Conservation (phyloP, 2,797 vertebrate genomes). For the Pseudomugil tenellus region DNA sequence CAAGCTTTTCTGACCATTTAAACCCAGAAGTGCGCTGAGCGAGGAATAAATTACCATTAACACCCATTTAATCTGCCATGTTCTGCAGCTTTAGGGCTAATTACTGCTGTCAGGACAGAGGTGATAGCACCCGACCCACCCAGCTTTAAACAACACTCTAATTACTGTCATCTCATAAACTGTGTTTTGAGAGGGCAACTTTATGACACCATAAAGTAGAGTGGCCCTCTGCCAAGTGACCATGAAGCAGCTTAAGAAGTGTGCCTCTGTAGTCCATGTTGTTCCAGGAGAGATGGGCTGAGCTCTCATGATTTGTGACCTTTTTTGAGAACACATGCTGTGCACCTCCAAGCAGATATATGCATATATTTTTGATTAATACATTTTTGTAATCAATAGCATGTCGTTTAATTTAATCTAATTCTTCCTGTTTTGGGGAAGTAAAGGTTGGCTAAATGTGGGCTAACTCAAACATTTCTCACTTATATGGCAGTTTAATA, state of each 20-base stretch:
- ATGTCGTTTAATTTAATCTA: not conserved
- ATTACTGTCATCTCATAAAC: constrained; percentile 80
- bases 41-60: constrained; percentile 49
- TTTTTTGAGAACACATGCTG: constrained; percentile 19
- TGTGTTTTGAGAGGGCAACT: constrained; percentile 80
- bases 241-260: constrained; percentile 49
- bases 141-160: constrained; percentile 78
- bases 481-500: too few species aligned
- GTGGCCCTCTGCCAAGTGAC: constrained; percentile 64
- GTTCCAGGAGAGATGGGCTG: constrained; percentile 27
- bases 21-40: constrained; percentile 26
- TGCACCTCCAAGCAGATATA: not conserved
- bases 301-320: constrained; percentile 41
- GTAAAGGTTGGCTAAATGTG: too few species aligned
- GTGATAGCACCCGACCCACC: constrained; percentile 75
- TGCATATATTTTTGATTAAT: not conserved
- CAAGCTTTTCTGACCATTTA: constrained; percentile 30
- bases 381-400: not conserved
- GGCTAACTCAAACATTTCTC: too few species aligned
- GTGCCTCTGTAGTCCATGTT: constrained; percentile 51
- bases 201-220: constrained; percentile 86
- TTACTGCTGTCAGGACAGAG: constrained; percentile 79
- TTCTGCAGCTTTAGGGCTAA: constrained; percentile 70
- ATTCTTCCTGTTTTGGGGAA: too few species aligned
- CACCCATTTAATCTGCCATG: constrained; percentile 41